Evolutionary conservation across 1,140 invertebrate genomes (phyloP).

Genomic region (Nilaparvata lugens): DNA sequence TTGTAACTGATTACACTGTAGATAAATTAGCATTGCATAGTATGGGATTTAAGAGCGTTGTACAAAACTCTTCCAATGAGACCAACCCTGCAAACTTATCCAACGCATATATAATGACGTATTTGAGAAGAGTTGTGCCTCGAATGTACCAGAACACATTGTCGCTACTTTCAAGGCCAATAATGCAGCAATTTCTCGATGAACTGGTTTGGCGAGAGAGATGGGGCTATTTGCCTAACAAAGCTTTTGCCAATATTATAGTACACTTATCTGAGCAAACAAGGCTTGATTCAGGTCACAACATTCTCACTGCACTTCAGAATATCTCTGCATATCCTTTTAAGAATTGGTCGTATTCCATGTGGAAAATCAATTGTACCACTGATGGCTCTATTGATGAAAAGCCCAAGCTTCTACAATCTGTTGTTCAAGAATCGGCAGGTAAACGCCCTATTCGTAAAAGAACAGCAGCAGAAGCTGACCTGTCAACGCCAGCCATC

Average conservation of each 20-base stretch:
- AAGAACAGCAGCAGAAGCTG: not conserved
- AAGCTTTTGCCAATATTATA: conserved; percentile 73
- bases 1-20: conserved; percentile 72
- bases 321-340: conserved; percentile 68
- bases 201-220: conserved; percentile 73
- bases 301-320: conserved; percentile 44
- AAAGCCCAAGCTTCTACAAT: not conserved
- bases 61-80: conserved; percentile 55
- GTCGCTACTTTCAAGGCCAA: conserved; percentile 66
- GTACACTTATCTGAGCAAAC: conserved; percentile 69
- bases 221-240: conserved; percentile 61
- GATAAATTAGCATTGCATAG: conserved; percentile 63
- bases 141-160: conserved; percentile 59
- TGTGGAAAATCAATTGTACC: conserved; percentile 26
- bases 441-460: not conserved
- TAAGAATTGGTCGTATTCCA: conserved; percentile 60
- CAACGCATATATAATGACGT: conserved; percentile 78
- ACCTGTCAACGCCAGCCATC: not conserved
- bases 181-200: conserved; percentile 83
- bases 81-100: conserved; percentile 39
- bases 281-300: conserved; percentile 43
- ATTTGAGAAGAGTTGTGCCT: conserved; percentile 47
- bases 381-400: not conserved
- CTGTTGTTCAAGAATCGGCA: not conserved
- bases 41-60: conserved; percentile 67